phyloP scores from a whole-genome alignment of 2,797 vertebrate species.

The Eulemur albifrons region DNA sequence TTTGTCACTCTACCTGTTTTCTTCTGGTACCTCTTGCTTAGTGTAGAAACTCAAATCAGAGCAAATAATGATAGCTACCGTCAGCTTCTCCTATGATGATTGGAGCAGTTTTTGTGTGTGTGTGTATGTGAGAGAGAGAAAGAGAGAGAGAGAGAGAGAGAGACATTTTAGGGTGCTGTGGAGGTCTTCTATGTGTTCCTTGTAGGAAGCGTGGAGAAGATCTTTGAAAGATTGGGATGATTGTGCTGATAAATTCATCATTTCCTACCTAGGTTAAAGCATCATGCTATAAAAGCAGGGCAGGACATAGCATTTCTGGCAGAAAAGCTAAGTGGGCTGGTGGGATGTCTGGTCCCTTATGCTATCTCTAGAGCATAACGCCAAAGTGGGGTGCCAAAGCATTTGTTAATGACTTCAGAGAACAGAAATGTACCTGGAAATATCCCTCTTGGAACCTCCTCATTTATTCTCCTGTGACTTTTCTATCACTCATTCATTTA shows the following conservation, averaged over 20 bases:
- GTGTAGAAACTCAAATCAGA: not conserved
- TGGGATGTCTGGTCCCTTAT: not conserved
- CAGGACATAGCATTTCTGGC: not conserved
- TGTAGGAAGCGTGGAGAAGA: not conserved
- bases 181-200: not conserved
- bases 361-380: not conserved
- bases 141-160: not conserved
- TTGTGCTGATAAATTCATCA: not conserved
- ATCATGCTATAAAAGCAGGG: not conserved
- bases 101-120: not conserved
- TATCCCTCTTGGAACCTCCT: not conserved
- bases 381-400: not conserved
- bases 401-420: not conserved
- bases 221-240: not conserved
- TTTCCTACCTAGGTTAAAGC: not conserved
- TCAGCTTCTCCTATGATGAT: not conserved
- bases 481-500: not conserved
- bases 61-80: not conserved
- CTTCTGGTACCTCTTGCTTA: not conserved
- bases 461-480: not conserved
- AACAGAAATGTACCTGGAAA: not conserved
- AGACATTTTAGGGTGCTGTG: not conserved
- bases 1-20: not conserved
- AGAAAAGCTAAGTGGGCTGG: not conserved
- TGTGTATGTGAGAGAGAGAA: not conserved